Percentiles rank a stretch among this genome's conserved stretches.
Evolutionary conservation across 2,888 invertebrate genomes (phyloP).

Genomic region (Oscheius sp.): DNA sequence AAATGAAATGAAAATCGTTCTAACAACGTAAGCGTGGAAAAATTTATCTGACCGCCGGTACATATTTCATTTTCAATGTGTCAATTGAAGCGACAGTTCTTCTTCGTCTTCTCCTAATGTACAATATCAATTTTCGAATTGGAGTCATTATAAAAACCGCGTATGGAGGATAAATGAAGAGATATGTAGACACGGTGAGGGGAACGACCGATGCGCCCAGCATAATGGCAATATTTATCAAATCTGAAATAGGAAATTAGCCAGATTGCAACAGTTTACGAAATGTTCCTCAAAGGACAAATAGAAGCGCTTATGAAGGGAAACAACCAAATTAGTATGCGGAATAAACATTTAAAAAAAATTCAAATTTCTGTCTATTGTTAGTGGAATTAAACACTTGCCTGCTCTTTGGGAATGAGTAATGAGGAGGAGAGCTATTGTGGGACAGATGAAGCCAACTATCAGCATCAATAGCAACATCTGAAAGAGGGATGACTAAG

Average conservation of each 20-base stretch:
- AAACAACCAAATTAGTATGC: too few relatives aligned
- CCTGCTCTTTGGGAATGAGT: background rate
- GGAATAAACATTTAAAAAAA: too few relatives aligned
- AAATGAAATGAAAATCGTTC: too few relatives aligned
- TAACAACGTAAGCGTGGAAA: background rate
- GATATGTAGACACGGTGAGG: background rate
- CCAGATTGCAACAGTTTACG: background rate
- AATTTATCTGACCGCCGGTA: background rate
- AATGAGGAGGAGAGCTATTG: background rate
- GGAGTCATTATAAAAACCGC: background rate
- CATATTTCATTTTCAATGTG: background rate
- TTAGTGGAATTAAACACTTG: too few relatives aligned
- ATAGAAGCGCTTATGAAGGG: too few relatives aligned
- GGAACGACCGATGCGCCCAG: slow-evolving; percentile 3
- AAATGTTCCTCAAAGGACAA: too few relatives aligned
- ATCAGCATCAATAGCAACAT: background rate
- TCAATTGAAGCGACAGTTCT: background rate
- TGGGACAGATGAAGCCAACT: background rate
- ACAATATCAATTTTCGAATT: background rate
- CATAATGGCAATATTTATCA: background rate
- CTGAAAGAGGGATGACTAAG: too few relatives aligned
- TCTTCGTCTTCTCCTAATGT: background rate
- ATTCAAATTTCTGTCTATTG: too few relatives aligned
- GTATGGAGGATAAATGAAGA: background rate
- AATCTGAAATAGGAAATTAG: background rate